Evolutionary conservation across 2,888 invertebrate genomes (phyloP).

Genomic region (Drosophila melanosoma): DNA sequence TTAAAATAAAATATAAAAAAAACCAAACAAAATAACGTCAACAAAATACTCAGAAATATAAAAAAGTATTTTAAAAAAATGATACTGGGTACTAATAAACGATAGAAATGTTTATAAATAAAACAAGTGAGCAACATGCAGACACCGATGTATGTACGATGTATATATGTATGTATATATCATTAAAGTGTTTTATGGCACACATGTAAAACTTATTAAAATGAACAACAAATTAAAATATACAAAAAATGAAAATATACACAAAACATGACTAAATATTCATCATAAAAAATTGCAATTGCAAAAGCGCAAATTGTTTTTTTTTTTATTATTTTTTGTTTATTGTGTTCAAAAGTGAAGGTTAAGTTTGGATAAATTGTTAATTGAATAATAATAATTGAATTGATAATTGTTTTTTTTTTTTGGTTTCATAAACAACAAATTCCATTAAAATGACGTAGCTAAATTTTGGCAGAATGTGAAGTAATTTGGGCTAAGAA

Average conservation of each 20-base stretch:
- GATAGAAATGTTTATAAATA: slow-evolving; percentile 60
- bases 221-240: slow-evolving; percentile 2
- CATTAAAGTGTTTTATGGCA: slow-evolving; percentile 32
- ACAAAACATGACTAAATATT: not conserved
- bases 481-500: not conserved
- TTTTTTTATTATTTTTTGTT: not conserved
- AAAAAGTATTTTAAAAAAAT: slow-evolving; percentile 51
- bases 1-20: not conserved
- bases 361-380: slow-evolving; percentile 33
- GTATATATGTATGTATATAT: not conserved
- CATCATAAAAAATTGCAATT: not conserved
- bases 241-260: not conserved
- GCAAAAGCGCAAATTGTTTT: not conserved
- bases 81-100: slow-evolving; percentile 39
- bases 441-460: not conserved
- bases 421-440: not conserved
- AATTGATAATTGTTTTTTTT: not conserved
- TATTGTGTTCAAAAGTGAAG: not conserved
- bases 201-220: slow-evolving; percentile 10
- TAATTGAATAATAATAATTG: not conserved
- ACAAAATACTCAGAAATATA: slow-evolving; percentile 25
- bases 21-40: slow-evolving; percentile 27
- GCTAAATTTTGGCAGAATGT: not conserved
- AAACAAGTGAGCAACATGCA: slow-evolving; percentile 48
- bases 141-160: slow-evolving; percentile 1